phyloP scores from a whole-genome alignment of 2,888 invertebrate species.

The Ischnus inquisitorius region DNA sequence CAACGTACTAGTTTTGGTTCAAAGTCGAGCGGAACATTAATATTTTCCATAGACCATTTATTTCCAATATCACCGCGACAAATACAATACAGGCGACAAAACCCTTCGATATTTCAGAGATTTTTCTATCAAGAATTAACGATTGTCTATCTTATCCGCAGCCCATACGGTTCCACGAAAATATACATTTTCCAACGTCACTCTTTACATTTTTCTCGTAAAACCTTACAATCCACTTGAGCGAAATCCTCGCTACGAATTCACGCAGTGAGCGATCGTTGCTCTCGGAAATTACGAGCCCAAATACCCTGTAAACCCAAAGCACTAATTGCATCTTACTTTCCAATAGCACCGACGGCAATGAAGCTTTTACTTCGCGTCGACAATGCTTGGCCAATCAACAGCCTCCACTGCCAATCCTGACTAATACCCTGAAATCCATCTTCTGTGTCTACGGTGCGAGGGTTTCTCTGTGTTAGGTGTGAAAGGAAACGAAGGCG shows the following conservation, averaged over 20 bases:
- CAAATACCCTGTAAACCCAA: conserved; percentile 2
- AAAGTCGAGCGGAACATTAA: too few relatives aligned
- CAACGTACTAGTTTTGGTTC: too few relatives aligned
- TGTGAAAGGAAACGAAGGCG: conserved; percentile 17
- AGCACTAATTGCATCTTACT: conserved; percentile 11
- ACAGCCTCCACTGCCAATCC: conserved; percentile 2
- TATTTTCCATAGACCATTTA: too few relatives aligned
- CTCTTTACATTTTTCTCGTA: too few relatives aligned
- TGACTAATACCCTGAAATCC: conserved; percentile 3
- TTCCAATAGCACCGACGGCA: not conserved
- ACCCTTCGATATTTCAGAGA: too few relatives aligned
- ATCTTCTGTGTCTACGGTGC: not conserved
- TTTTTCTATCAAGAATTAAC: too few relatives aligned
- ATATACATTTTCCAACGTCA: too few relatives aligned
- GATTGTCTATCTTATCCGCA: too few relatives aligned
- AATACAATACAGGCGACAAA: too few relatives aligned
- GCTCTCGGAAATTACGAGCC: not conserved
- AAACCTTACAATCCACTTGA: too few relatives aligned
- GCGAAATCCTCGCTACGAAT: not conserved
- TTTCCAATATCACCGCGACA: too few relatives aligned
- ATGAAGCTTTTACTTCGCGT: not conserved
- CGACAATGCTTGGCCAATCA: not conserved
- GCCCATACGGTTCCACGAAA: too few relatives aligned
- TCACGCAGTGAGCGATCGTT: not conserved
- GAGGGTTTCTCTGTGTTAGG: not conserved